Evolutionary conservation across 2,797 vertebrate genomes (phyloP).

Genomic region (Fundulus diaphanus): DNA sequence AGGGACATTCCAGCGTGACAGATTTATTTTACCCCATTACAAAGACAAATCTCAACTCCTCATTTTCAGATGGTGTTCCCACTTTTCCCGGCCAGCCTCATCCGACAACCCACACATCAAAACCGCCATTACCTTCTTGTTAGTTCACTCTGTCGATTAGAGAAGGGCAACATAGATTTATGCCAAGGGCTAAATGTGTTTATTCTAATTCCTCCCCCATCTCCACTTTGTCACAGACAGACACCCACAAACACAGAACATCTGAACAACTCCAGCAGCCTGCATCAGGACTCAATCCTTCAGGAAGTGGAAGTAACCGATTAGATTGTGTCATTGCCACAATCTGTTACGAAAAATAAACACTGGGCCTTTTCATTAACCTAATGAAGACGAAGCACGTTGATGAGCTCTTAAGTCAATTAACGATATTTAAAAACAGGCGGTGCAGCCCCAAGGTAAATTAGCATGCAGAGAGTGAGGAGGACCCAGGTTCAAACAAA

Average conservation of each 20-base stretch:
- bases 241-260: constrained; percentile 69
- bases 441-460: constrained; percentile 81
- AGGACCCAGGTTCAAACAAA: constrained; percentile 84
- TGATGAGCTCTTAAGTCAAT: constrained; percentile 87
- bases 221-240: constrained; percentile 72
- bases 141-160: constrained; percentile 81
- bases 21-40: constrained; percentile 81
- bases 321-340: constrained; percentile 85
- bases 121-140: constrained; percentile 78
- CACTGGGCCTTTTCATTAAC: constrained; percentile 87
- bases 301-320: constrained; percentile 83
- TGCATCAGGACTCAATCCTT: constrained; percentile 79
- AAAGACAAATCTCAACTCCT: constrained; percentile 72
- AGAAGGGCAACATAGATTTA: constrained; percentile 77
- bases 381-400: constrained; percentile 85
- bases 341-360: constrained; percentile 86
- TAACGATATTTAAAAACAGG: constrained; percentile 87
- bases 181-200: constrained; percentile 81
- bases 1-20: constrained; percentile 70
- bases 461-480: constrained; percentile 79
- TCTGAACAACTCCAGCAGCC: constrained; percentile 70
- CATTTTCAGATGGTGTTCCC: constrained; percentile 53
- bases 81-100: constrained; percentile 54
- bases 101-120: constrained; percentile 75
- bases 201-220: constrained; percentile 78